phyloP scores from a whole-genome alignment of 2,888 invertebrate species.

The Sinohyriopsis cumingii region DNA sequence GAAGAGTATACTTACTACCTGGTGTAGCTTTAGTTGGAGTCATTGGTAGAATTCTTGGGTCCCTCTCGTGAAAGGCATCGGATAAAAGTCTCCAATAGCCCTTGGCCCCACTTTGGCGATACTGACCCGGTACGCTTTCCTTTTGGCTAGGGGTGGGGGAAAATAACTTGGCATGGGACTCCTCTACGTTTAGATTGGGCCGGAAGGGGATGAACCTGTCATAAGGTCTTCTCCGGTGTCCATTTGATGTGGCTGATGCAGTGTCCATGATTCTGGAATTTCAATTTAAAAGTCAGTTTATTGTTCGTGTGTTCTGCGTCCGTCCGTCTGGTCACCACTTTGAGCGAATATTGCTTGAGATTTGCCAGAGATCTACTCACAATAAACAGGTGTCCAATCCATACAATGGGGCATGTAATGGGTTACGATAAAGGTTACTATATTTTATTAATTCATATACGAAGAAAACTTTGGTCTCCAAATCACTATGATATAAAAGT shows the following conservation, averaged over 20 bases:
- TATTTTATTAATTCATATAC: too few relatives aligned
- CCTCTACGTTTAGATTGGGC: conserved; percentile 44
- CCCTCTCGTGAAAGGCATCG: conserved; percentile 27
- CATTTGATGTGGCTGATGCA: neutral
- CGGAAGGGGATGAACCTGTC: conserved; percentile 54
- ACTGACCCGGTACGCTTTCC: conserved; percentile 26
- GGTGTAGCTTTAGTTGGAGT: conserved; percentile 1
- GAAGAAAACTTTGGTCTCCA: too few relatives aligned
- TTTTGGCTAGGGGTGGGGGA: conserved; percentile 7
- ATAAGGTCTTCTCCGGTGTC: conserved; percentile 16
- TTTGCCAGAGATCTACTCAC: too few relatives aligned
- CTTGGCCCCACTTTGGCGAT: conserved; percentile 18
- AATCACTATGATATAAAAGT: too few relatives aligned
- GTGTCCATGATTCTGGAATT: too few relatives aligned
- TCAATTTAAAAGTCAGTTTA: too few relatives aligned
- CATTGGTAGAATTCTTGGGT: conserved; percentile 40
- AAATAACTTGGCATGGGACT: conserved; percentile 41
- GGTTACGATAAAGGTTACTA: too few relatives aligned
- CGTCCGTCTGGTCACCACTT: too few relatives aligned
- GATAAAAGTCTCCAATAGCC: conserved; percentile 31
- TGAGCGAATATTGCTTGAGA: too few relatives aligned
- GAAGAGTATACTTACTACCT: neutral
- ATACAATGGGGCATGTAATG: too few relatives aligned
- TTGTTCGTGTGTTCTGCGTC: too few relatives aligned
- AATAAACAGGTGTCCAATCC: too few relatives aligned